Evolutionary conservation across 2,888 invertebrate species (phyloP).

Genomic region (Parthenolecanium corni): DNA sequence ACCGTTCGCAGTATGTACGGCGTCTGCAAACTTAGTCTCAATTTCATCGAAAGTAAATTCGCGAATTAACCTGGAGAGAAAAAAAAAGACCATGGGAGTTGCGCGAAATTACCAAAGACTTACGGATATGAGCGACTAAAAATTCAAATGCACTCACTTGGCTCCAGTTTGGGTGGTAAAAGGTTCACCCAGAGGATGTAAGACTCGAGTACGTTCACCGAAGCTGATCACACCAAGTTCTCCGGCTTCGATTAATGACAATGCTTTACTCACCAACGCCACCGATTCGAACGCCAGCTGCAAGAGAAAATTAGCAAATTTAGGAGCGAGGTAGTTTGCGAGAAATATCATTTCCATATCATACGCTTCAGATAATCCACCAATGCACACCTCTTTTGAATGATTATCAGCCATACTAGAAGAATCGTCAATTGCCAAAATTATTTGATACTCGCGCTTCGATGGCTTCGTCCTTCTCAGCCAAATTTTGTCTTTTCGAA

Average conservation of each 20-base stretch:
- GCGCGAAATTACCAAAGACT: too few species aligned
- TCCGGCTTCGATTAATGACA: conserved; percentile 87
- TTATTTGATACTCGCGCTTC: conserved; percentile 89
- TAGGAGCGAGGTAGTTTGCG: too few species aligned
- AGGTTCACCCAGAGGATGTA: conserved; percentile 76
- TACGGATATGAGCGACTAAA: background rate
- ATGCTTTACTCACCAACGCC: conserved; percentile 74
- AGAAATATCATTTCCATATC: too few species aligned
- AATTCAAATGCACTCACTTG: conserved; percentile 38
- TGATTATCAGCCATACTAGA: conserved; percentile 79
- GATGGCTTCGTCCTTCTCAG: conserved; percentile 87
- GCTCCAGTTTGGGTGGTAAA: conserved; percentile 81
- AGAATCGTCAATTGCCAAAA: conserved; percentile 94
- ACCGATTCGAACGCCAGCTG: conserved; percentile 83
- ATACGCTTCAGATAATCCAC: background rate
- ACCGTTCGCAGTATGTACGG: conserved; percentile 67
- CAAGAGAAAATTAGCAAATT: too few species aligned
- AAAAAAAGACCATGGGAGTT: too few species aligned
- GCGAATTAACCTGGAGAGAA: conserved; percentile 52
- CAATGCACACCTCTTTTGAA: conserved; percentile 48
- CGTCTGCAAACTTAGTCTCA: conserved; percentile 71
- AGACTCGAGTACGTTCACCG: conserved; percentile 69
- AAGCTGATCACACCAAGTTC: conserved; percentile 84
- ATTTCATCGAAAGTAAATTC: conserved; percentile 78
- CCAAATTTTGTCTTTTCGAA: conserved; percentile 99